These are phyloP conservation scores for Chrysodeixis includens DNA, from an alignment of 2,888 invertebrate genomes.

Conservation along the genomic window DNA sequence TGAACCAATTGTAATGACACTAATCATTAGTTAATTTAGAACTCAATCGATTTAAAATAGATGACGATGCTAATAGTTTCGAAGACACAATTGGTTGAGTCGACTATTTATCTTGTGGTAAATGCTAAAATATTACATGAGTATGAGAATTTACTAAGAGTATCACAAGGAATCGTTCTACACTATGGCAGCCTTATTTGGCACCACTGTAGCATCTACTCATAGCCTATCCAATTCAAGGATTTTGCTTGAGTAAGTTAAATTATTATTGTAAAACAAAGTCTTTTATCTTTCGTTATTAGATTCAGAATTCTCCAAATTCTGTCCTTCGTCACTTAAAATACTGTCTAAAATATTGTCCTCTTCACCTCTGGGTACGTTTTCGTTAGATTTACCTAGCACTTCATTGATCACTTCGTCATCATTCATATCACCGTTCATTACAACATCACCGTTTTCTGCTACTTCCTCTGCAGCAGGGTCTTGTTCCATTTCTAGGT, in stretches of 20 bases:
- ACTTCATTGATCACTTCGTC: constrained; percentile 56
- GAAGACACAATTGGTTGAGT: background rate
- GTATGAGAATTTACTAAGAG: constrained; percentile 22
- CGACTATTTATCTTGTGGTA: constrained; percentile 21
- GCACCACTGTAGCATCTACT: constrained; percentile 17
- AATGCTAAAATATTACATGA: constrained; percentile 43
- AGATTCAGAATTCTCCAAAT: constrained; percentile 57
- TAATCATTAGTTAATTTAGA: constrained; percentile 34
- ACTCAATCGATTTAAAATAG: constrained; percentile 24
- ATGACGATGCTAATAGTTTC: background rate
- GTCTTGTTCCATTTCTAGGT: constrained; percentile 31
- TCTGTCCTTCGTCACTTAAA: constrained; percentile 64
- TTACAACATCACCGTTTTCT: constrained; percentile 12
- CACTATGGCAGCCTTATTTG: constrained; percentile 19
- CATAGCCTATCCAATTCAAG: constrained; percentile 23
- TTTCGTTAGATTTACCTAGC: constrained; percentile 52
- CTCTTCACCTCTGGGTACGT: constrained; percentile 58
- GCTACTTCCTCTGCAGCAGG: background rate
- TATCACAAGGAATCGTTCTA: constrained; percentile 47
- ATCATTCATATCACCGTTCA: constrained; percentile 51
- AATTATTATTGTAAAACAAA: constrained; percentile 7
- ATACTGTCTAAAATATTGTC: constrained; percentile 69
- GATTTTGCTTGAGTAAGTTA: constrained; percentile 27
- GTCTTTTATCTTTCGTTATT: constrained; percentile 61
- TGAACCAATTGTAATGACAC: constrained; percentile 46